phyloP scores from a whole-genome alignment of 1,140 invertebrate genomes.

The Tyrophagus putrescentiae region DNA sequence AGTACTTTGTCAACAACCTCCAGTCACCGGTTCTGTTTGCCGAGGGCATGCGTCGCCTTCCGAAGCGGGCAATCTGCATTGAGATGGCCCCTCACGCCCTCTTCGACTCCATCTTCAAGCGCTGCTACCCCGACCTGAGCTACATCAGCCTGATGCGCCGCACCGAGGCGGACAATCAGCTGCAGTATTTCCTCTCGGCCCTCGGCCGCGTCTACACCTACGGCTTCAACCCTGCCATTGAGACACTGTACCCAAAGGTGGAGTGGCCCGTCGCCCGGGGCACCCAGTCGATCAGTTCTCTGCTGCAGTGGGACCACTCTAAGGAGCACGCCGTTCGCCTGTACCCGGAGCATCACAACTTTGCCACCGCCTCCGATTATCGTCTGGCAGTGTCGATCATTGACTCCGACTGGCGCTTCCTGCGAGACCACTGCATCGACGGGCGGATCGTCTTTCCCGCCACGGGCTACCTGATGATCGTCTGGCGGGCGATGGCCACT shows the following conservation, averaged over 20 bases:
- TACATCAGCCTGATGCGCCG: conserved; percentile 40
- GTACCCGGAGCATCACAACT: conserved; percentile 19
- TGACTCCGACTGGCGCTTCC: conserved; percentile 52
- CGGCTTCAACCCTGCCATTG: conserved; percentile 52
- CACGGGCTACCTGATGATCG: conserved; percentile 77
- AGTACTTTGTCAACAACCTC: conserved; percentile 43
- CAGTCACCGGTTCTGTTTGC: conserved; percentile 62
- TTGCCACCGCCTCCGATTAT: conserved; percentile 4
- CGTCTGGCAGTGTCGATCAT: conserved; percentile 46
- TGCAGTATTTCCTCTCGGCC: neutral
- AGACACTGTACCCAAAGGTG: conserved; percentile 30
- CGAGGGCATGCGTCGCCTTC: conserved; percentile 58
- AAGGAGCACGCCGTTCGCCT: conserved; percentile 9
- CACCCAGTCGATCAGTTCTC: conserved; percentile 38
- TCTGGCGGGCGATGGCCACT: conserved; percentile 82
- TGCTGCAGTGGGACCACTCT: conserved; percentile 40
- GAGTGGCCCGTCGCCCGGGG: conserved; percentile 36
- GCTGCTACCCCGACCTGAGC: conserved; percentile 33
- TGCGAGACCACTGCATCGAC: conserved; percentile 76
- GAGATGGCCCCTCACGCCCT: conserved; percentile 73
- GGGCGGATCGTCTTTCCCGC: conserved; percentile 87
- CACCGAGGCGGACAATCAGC: conserved; percentile 24
- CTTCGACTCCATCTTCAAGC: conserved; percentile 48
- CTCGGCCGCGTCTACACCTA: conserved; percentile 51
- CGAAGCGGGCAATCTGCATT: conserved; percentile 49